These are phyloP conservation scores for Bos javanicus DNA, from an alignment of 2,113 vertebrate species.

Conservation along the genomic window DNA sequence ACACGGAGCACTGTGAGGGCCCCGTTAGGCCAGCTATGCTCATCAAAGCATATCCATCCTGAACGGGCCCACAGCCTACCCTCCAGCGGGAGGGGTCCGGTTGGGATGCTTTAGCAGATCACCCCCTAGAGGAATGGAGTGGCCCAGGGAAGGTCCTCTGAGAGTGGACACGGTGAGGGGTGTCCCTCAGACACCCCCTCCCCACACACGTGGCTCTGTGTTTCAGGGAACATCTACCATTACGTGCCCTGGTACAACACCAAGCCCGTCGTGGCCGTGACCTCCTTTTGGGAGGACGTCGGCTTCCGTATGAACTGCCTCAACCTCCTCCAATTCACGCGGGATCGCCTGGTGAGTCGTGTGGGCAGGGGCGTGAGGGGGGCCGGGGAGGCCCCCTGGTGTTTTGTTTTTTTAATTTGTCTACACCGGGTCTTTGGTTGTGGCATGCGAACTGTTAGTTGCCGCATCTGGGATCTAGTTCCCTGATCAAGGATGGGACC, in stretches of 20 bases:
- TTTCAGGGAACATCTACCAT: slow-evolving; percentile 77
- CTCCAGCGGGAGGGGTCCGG: background rate
- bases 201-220: background rate
- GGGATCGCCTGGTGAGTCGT: slow-evolving; percentile 75
- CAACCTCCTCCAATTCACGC: slow-evolving; percentile 70
- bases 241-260: slow-evolving; percentile 80
- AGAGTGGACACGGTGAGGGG: background rate
- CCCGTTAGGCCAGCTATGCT: background rate
- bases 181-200: background rate
- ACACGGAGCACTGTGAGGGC: background rate
- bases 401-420: background rate
- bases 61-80: background rate
- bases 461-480: background rate
- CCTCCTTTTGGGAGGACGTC: slow-evolving; percentile 77
- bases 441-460: background rate
- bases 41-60: background rate
- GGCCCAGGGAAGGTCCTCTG: background rate
- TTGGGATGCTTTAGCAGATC: background rate
- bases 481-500: background rate
- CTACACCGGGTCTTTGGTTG: background rate
- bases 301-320: slow-evolving; percentile 66
- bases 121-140: background rate
- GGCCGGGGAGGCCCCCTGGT: background rate
- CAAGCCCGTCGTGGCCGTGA: slow-evolving; percentile 79
- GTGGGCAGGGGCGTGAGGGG: too few species aligned